Base-by-base conservation (phyloP, 2,113 vertebrate species). In the Pelmatolapia mariae region DNA sequence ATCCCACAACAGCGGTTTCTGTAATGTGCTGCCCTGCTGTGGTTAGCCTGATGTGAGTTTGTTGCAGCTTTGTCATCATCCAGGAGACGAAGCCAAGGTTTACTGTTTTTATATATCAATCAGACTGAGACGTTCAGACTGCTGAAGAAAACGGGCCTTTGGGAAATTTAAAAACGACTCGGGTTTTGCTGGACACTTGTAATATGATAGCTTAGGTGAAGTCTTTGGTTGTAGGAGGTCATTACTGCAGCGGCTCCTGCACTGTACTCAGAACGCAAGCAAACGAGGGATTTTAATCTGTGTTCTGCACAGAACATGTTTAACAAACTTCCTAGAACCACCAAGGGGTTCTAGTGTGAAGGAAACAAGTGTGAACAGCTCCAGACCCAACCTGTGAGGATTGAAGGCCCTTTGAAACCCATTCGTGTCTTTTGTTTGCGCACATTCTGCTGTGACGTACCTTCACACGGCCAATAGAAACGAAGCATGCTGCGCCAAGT, bases 21-120 rank as follows among this genome's bases (percentile, higher is more conserved):
- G 53, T 82, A 89, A 87, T 84, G 76, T 63, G 66, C 85, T 66
- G 83, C 36, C 80, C 84, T 82, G 81, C 57, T 85, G 84, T 53
- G 84, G 84, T 85, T 36, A 29, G 71, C 18, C 40, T 63, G 61
- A 10, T 73, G 80, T 0, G 54, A 85, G 52, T 78, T 78, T 40
- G 45, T 5, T 78, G 73, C 45, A 26, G 54, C 86, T 2, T 50
- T 79, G 86, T 84, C 84, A 82, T 86, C 45, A 43, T 38, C 71
- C 43, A 73, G 47, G 36, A 85, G 84, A 89, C 56, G 19, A 86
- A 61, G 82, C 56, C 61, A 22, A 59, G 81, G 81, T 36, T 36
- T 26, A 31, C 6, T 36, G 45, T 83, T 81, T 79, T 52, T 33
- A 19, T 52, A 1, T n/a, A 52, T 78, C 73, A 52, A 33, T 78